Evolutionary conservation across 1,140 invertebrate species (phyloP), one percentile per base, ranked within the genome.

Genomic region (Aphidius ervi): DNA sequence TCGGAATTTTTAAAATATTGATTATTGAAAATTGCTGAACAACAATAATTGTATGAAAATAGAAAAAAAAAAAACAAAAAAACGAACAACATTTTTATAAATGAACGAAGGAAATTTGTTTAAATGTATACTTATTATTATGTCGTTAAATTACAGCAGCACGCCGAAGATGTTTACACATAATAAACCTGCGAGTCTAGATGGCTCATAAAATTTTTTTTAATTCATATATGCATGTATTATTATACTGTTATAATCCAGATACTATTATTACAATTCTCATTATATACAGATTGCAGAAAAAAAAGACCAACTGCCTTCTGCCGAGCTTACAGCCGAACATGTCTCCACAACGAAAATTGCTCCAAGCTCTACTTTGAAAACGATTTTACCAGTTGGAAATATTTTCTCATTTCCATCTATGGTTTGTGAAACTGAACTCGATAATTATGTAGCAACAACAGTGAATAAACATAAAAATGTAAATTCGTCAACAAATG

Each of bases 311-410:
- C 74, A 78, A 48, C 66, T 73, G 65, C 75, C 72, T 31, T 72
- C 72, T 55, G 69, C 69, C 45, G 73, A 70, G 65, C 64, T 73
- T 20, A 75, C 71, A 9, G 74, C 68, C 56, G 71, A 77, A 55
- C 74, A 74, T 50, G 70, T 71, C 45, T 69, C 76, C n/a, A 74
- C 69, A 10, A 77, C 75, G 53, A 71, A 70, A 66, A 75, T 78
- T 46, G 72, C 75, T 58, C 75, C 76, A 20, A 73, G 70, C 48
- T 65, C 73, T 41, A 68, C 66, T 7, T 57, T 76, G n/a, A 77
- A 70, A 65, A 72, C 76, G 3, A 65, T 65, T 62, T 39, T 72
- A 62, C 64, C 75, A 3, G 50, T 31, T 31, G 23, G 23, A 31
- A 31, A 31, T 31, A 31, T 4, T 3, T 2, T 1, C 4, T 31